Percentiles rank a stretch among this genome's conserved stretches.
These are phyloP conservation scores for Enteromius thamalakanensis DNA, from an alignment of 2,797 vertebrate genomes.

Conservation along the genomic window DNA sequence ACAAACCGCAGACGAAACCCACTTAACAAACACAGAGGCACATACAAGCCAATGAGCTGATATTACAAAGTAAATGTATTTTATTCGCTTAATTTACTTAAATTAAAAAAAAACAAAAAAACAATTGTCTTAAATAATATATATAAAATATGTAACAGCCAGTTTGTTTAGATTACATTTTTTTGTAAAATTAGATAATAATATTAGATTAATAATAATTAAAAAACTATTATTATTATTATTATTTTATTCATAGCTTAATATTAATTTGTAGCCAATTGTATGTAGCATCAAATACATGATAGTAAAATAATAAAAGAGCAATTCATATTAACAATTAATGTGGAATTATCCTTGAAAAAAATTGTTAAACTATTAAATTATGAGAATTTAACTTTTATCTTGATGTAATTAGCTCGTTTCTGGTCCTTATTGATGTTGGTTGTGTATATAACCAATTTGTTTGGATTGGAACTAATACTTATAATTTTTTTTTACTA, in stretches of 20 bases:
- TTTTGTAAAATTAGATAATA: no score
- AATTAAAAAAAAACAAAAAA: not conserved
- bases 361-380: not conserved
- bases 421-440: not conserved
- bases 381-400: no score
- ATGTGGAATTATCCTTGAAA: not conserved
- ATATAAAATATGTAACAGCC: no score
- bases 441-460: not conserved
- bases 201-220: no score
- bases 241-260: not conserved
- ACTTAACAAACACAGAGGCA: conserved; percentile 4
- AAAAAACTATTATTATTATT: no score
- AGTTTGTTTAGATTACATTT: no score
- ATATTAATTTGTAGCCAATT: not conserved
- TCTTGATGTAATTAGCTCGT: not conserved
- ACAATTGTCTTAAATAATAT: not conserved
- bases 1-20: conserved; percentile 30
- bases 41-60: not conserved
- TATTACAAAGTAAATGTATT: not conserved
- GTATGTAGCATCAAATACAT: not conserved
- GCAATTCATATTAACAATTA: not conserved
- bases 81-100: not conserved
- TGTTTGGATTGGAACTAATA: not conserved
- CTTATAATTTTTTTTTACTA: not conserved
- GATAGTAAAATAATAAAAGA: not conserved